Conservation (phyloP, 2,113 vertebrate species). For the Dolichallabes microphthalmus region DNA sequence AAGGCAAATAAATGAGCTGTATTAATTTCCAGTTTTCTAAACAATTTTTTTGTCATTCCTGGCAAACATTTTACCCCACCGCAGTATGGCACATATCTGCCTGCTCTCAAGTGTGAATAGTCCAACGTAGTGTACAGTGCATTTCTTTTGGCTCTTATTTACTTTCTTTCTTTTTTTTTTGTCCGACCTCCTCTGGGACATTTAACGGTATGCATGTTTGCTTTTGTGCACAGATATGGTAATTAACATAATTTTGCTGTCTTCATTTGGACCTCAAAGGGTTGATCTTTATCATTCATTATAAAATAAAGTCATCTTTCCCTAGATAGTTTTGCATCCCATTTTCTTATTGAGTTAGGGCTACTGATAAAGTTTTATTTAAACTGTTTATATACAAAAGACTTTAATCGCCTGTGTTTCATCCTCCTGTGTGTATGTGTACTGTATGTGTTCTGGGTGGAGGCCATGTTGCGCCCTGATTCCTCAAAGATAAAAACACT, state of each 20-base stretch:
- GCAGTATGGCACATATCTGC: background rate
- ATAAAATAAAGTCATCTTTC: slow-evolving; percentile 72
- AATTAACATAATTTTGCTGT: slow-evolving; percentile 77
- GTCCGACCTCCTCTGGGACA: slow-evolving; percentile 64
- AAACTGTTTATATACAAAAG: slow-evolving; percentile 77
- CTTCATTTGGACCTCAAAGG: slow-evolving; percentile 78
- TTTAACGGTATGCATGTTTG: slow-evolving; percentile 76
- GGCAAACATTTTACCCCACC: background rate
- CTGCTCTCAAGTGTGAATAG: background rate
- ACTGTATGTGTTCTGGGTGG: slow-evolving; percentile 69
- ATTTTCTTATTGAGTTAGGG: slow-evolving; percentile 75
- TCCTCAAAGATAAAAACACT: slow-evolving; percentile 63
- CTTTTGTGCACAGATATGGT: slow-evolving; percentile 74
- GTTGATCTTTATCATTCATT: slow-evolving; percentile 66
- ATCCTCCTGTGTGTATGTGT: slow-evolving; percentile 69
- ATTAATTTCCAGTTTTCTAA: background rate
- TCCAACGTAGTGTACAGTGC: slow-evolving; percentile 2
- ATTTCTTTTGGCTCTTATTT: background rate
- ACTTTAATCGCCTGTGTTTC: slow-evolving; percentile 72
- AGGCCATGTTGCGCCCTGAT: slow-evolving; percentile 64
- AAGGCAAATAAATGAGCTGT: background rate
- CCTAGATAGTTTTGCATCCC: slow-evolving; percentile 64
- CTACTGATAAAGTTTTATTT: slow-evolving; percentile 78
- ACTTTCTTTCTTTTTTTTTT: background rate
- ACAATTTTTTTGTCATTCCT: background rate